Evolutionary conservation across 1,140 invertebrate species (phyloP).

Genomic region (Eueides isabella): DNA sequence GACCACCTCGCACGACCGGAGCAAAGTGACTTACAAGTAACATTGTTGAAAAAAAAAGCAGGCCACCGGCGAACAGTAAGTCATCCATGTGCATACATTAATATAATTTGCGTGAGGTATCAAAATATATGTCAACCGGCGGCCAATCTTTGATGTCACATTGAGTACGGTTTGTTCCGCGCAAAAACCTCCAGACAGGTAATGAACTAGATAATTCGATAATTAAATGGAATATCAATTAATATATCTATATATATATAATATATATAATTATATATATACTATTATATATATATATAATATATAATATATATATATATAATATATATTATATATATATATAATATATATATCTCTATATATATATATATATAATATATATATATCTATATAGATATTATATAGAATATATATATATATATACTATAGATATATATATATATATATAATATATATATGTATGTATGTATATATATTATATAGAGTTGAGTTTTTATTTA

Average conservation of each 20-base stretch:
- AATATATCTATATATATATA: slow-evolving; percentile 20
- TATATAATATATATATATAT: no score
- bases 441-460: no score
- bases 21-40: slow-evolving; percentile 78
- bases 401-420: no score
- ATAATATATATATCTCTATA: no score
- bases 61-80: slow-evolving; percentile 71
- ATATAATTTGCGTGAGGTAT: slow-evolving; percentile 68
- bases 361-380: no score
- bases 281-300: no score
- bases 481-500: slow-evolving; percentile 20
- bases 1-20: slow-evolving; percentile 68
- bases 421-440: no score
- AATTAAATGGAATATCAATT: slow-evolving; percentile 34
- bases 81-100: slow-evolving; percentile 76
- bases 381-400: no score
- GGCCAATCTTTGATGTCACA: slow-evolving; percentile 65
- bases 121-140: slow-evolving; percentile 75
- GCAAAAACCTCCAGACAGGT: slow-evolving; percentile 36
- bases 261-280: no score
- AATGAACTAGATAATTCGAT: slow-evolving; percentile 45
- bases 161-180: slow-evolving; percentile 29
- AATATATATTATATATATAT: no score
- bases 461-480: no score
- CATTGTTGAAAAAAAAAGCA: slow-evolving; percentile 76